Evolutionary conservation across 2,888 invertebrate species (phyloP).

Genomic region (Lathronympha strigana): DNA sequence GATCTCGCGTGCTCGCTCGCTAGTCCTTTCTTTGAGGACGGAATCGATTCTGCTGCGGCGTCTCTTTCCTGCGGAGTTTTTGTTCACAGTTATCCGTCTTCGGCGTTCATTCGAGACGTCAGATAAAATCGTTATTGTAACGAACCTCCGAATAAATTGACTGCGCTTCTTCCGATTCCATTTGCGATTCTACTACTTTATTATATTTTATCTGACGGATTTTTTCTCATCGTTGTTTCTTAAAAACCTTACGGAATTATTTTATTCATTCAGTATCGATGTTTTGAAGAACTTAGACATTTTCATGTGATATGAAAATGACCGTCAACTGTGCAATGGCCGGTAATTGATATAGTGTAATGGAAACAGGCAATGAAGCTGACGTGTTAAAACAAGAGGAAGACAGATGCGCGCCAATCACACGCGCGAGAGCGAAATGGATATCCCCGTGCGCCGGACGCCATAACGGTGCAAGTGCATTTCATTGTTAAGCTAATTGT

Average conservation of each 20-base stretch:
- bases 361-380: slow-evolving; percentile 79
- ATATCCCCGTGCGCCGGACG: slow-evolving; percentile 60
- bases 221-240: slow-evolving; percentile 47
- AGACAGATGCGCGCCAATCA: slow-evolving; percentile 64
- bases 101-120: slow-evolving; percentile 73
- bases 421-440: slow-evolving; percentile 68
- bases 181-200: slow-evolving; percentile 65
- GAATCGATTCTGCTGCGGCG: slow-evolving; percentile 74
- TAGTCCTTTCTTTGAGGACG: slow-evolving; percentile 75
- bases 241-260: slow-evolving; percentile 35
- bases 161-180: slow-evolving; percentile 66
- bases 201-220: slow-evolving; percentile 64
- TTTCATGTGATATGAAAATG: slow-evolving; percentile 53
- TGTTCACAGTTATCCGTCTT: slow-evolving; percentile 81
- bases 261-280: slow-evolving; percentile 4
- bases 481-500: slow-evolving; percentile 67
- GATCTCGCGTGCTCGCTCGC: slow-evolving; percentile 71
- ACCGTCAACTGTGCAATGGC: slow-evolving; percentile 56
- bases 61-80: slow-evolving; percentile 80
- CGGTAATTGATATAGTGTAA: slow-evolving; percentile 81
- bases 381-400: slow-evolving; percentile 75
- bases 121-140: slow-evolving; percentile 76
- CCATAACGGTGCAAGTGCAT: slow-evolving; percentile 72
- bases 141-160: slow-evolving; percentile 73
- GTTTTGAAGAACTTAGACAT: slow-evolving; percentile 15